Conservation (phyloP, 2,797 vertebrate species). For the Amniataba percoides region DNA sequence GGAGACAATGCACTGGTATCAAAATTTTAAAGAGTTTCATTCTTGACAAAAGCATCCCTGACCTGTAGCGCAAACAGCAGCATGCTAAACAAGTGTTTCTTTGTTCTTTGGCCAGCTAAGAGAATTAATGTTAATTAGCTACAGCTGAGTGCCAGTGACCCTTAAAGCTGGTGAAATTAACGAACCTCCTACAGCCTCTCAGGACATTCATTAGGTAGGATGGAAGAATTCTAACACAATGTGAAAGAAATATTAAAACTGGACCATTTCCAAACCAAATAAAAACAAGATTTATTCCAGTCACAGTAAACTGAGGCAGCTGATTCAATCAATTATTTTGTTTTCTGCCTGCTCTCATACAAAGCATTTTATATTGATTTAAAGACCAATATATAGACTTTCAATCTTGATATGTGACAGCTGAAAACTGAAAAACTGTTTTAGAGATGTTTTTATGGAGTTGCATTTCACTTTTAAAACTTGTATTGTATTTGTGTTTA, state of each 20-base stretch:
- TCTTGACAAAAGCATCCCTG: not conserved
- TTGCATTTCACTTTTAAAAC: conserved; percentile 32
- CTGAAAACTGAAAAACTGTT: not conserved
- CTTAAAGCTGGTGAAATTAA: conserved; percentile 12
- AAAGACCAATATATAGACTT: not conserved
- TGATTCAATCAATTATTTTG: not conserved
- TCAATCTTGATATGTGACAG: conserved; percentile 7
- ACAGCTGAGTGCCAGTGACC: not conserved
- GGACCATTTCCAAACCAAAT: too few species aligned
- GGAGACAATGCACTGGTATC: not conserved
- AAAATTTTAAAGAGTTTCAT: not conserved
- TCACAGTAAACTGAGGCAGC: not conserved
- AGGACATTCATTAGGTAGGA: not conserved
- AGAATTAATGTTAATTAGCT: not conserved
- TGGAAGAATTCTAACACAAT: not conserved
- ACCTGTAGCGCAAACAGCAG: rapidly evolving
- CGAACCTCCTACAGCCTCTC: not conserved
- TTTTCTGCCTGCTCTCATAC: not conserved
- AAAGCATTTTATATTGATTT: conserved; percentile 17
- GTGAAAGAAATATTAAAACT: not conserved
- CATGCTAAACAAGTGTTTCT: not conserved
- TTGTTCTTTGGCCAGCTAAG: not conserved
- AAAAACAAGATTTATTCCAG: not conserved
- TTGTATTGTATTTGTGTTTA: too few species aligned
- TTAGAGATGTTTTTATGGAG: conserved; percentile 6